Evolutionary conservation across 2,113 vertebrate genomes (phyloP).

Genomic region (Herpetotheres cachinnans): DNA sequence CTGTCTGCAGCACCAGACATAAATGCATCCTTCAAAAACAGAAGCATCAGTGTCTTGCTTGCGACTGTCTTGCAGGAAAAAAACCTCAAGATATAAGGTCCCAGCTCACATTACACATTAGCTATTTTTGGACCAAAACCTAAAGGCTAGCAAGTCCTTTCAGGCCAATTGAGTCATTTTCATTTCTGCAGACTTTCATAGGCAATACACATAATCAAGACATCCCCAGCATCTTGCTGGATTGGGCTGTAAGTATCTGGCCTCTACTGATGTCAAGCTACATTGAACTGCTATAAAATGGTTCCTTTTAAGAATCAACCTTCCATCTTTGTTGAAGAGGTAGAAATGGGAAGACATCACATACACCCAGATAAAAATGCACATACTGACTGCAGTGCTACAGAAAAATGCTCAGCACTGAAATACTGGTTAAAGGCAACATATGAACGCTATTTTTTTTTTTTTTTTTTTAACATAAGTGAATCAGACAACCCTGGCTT

Average conservation of each 20-base stretch:
- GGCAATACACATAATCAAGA: neutral
- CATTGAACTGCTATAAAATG: neutral
- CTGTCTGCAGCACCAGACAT: slow-evolving; percentile 72
- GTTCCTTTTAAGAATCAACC: neutral
- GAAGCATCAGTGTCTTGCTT: neutral
- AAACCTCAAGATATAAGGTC: neutral
- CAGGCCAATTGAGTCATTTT: neutral
- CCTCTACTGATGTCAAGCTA: neutral
- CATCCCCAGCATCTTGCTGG: neutral
- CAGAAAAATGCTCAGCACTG: neutral
- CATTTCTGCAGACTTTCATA: neutral
- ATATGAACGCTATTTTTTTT: neutral
- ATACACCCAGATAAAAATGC: neutral
- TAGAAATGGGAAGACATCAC: neutral
- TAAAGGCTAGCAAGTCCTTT: neutral
- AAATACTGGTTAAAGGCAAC: neutral
- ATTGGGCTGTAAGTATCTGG: neutral
- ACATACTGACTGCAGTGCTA: neutral
- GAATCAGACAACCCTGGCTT: neutral
- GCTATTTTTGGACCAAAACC: neutral
- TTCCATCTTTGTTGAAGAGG: neutral
- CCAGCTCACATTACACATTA: neutral
- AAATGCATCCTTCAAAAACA: slow-evolving; percentile 5
- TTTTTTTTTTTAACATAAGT: neutral
- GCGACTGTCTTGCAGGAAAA: neutral